These are phyloP conservation scores for Clarias laeviceps DNA, from an alignment of 2,797 vertebrate genomes.

Conservation along the genomic window DNA sequence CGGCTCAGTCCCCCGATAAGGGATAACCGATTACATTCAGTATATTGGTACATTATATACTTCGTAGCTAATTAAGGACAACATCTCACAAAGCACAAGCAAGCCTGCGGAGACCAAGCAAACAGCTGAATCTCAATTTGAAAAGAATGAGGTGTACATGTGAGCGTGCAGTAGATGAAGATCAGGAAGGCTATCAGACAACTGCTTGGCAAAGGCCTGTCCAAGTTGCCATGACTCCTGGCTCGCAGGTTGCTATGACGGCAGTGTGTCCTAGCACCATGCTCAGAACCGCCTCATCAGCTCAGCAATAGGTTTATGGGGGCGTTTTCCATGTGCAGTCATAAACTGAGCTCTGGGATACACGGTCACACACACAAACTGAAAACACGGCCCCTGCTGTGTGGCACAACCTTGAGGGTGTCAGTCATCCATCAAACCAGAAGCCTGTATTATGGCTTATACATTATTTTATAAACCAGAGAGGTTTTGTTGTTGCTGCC, in stretches of 20 bases:
- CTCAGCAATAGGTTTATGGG: conserved; percentile 30
- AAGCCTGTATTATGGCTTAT: not conserved
- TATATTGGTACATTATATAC: not conserved
- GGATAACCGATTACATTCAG: not conserved
- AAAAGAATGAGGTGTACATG: not conserved
- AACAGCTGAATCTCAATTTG: conserved; percentile 32
- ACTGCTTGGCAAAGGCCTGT: conserved; percentile 40
- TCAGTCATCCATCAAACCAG: not conserved
- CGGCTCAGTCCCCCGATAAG: not conserved
- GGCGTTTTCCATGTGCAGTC: conserved; percentile 40
- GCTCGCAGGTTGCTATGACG: conserved; percentile 58
- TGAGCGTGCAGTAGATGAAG: not conserved
- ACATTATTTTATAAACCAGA: conserved; percentile 25
- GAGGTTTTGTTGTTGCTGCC: not conserved
- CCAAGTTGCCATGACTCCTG: conserved; percentile 60
- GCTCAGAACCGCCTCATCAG: conserved; percentile 43
- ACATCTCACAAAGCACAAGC: not conserved
- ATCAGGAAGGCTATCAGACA: conserved; percentile 24
- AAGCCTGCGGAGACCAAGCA: not conserved
- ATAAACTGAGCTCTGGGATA: not conserved
- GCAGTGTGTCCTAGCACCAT: conserved; percentile 50
- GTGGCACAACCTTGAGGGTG: not conserved
- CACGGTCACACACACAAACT: not conserved
- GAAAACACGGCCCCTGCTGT: not conserved
- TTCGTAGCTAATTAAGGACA: not conserved